phyloP scores from a whole-genome alignment of 2,797 vertebrate genomes.

The Sebastes minor region DNA sequence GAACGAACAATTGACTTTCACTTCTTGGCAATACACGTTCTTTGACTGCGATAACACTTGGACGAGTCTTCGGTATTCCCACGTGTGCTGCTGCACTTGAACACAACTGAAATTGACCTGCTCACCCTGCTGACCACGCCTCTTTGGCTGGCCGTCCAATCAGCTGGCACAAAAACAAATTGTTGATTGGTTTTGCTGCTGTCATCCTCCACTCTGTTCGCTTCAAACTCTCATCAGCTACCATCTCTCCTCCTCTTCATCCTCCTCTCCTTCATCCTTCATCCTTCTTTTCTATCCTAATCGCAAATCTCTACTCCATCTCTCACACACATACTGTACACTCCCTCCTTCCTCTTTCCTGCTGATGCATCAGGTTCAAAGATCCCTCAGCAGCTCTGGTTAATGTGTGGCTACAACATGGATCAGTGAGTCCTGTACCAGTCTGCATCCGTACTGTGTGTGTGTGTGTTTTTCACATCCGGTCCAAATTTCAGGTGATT shows the following conservation, averaged over 20 bases:
- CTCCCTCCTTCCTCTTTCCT: slow-evolving; percentile 19
- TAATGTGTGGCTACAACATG: slow-evolving; percentile 65
- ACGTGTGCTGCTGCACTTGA: background rate
- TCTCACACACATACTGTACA: background rate
- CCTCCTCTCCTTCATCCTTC: background rate
- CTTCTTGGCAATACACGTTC: fast-evolving
- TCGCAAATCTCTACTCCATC: background rate
- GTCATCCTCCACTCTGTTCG: background rate
- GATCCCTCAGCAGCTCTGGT: slow-evolving; percentile 51
- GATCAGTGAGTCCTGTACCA: slow-evolving; percentile 23
- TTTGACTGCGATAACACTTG: background rate
- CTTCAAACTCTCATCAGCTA: background rate
- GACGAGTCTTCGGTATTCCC: background rate
- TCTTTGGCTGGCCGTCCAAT: background rate
- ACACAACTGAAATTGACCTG: background rate
- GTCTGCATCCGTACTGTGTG: slow-evolving; percentile 1
- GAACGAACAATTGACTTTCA: no score
- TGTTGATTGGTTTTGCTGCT: background rate
- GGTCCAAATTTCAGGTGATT: slow-evolving; percentile 11
- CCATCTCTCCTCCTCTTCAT: background rate
- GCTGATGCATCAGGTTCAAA: slow-evolving; percentile 69
- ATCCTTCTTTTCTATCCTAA: background rate
- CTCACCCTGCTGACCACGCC: no score
- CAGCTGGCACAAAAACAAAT: background rate
- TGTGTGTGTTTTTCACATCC: slow-evolving; percentile 4